These are phyloP conservation scores for Hiodon tergisus DNA, from an alignment of 2,113 vertebrate genomes.

Conservation along the genomic window DNA sequence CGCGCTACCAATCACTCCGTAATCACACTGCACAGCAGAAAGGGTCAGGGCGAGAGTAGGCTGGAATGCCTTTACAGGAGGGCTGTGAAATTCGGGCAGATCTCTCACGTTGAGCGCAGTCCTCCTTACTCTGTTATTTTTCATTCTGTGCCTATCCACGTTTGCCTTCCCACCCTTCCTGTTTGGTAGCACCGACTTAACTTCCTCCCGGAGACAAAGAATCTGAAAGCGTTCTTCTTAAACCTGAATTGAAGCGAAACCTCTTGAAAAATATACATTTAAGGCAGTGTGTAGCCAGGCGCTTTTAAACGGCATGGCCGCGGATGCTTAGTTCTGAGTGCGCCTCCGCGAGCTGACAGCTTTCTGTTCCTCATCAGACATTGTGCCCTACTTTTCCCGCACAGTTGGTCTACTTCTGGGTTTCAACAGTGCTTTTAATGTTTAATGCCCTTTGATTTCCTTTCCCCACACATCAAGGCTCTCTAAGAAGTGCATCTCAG, in stretches of 20 bases:
- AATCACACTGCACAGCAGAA: not conserved
- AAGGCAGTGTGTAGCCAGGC: not conserved
- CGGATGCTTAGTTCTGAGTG: slow-evolving; percentile 14
- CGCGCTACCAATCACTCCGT: not conserved
- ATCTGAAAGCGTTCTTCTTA: not conserved
- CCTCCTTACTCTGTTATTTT: not conserved
- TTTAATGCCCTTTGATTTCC: slow-evolving; percentile 94
- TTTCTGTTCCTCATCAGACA: slow-evolving; percentile 29
- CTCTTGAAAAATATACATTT: slow-evolving; percentile 1
- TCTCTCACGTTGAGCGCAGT: too few relatives aligned
- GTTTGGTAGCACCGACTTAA: not conserved
- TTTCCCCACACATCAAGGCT: slow-evolving; percentile 62
- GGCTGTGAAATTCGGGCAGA: too few relatives aligned
- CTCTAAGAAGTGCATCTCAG: slow-evolving; percentile 42
- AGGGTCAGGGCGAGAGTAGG: not conserved
- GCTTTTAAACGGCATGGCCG: not conserved
- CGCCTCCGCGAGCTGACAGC: slow-evolving; percentile 18
- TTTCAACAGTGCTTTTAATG: slow-evolving; percentile 81
- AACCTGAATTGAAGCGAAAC: not conserved
- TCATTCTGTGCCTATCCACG: too few relatives aligned
- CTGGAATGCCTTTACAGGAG: too few relatives aligned
- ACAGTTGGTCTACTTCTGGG: slow-evolving; percentile 56
- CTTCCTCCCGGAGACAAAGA: not conserved
- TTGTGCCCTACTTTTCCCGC: slow-evolving; percentile 62
- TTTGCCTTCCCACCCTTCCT: not conserved